Conservation (phyloP, 2,113 vertebrate genomes). For the Gnathonemus longibarbis region DNA sequence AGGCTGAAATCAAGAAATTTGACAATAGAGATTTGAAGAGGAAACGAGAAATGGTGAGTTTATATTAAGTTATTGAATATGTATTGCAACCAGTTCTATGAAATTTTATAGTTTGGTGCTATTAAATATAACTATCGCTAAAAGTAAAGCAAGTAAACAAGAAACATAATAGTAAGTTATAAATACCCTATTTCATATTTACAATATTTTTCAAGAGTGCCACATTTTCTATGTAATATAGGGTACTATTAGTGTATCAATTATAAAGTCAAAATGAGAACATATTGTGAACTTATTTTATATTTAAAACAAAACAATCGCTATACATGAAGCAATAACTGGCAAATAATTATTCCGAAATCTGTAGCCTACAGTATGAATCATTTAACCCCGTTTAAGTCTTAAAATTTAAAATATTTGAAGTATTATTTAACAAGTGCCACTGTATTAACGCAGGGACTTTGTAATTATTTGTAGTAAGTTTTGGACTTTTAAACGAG, state of each 20-base stretch:
- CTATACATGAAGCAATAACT: background rate
- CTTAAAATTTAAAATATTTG: background rate
- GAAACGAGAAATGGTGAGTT: slow-evolving; percentile 81
- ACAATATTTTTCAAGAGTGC: background rate
- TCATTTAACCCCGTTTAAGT: background rate
- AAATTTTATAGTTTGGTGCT: background rate
- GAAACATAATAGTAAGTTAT: background rate
- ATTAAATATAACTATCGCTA: background rate
- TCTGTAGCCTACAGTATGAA: background rate
- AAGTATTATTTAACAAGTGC: background rate
- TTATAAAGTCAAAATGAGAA: background rate
- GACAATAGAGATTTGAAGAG: slow-evolving; percentile 79
- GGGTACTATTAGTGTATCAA: background rate
- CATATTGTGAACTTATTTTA: background rate
- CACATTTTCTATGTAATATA: background rate
- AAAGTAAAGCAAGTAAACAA: background rate
- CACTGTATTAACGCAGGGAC: background rate
- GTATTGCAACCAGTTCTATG: background rate
- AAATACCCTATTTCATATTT: background rate
- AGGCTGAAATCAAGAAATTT: slow-evolving; percentile 85
- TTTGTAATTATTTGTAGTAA: background rate
- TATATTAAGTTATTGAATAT: background rate
- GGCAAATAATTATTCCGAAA: background rate
- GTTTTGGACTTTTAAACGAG: background rate
- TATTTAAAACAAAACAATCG: background rate